phyloP scores from a whole-genome alignment of 2,113 vertebrate genomes.

The Lasiurus cinereus region DNA sequence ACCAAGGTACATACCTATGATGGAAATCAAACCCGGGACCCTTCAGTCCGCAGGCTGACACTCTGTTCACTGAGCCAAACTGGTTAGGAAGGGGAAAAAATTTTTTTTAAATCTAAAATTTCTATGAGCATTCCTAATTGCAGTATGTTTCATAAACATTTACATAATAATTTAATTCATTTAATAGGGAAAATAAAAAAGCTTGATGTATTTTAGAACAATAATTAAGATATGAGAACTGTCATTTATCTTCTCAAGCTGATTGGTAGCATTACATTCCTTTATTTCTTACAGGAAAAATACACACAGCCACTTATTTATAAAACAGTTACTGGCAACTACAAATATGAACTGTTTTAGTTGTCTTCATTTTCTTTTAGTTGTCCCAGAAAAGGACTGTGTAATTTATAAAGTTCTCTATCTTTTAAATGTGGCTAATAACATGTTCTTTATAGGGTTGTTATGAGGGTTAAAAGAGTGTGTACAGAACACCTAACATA shows the following conservation, averaged over 20 bases:
- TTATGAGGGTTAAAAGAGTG: background rate
- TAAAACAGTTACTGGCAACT: conserved; percentile 18
- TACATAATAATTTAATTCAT: background rate
- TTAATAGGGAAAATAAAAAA: background rate
- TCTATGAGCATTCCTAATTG: background rate
- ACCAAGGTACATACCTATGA: too few relatives aligned
- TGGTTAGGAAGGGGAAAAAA: too few relatives aligned
- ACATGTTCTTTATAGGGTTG: background rate
- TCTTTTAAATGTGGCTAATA: background rate
- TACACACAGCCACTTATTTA: background rate
- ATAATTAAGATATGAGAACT: conserved; percentile 30
- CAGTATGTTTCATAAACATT: background rate
- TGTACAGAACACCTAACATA: background rate
- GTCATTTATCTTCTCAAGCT: conserved; percentile 46
- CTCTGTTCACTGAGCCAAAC: too few relatives aligned
- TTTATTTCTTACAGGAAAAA: conserved; percentile 37
- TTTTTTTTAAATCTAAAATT: background rate
- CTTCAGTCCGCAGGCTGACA: too few relatives aligned
- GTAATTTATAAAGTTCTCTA: conserved; percentile 27
- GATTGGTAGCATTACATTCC: background rate
- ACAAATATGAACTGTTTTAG: background rate
- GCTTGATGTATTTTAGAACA: background rate
- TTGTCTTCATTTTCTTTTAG: background rate
- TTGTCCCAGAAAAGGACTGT: background rate
- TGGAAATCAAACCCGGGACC: too few relatives aligned